A percentile compares a stretch with the other conserved stretches of the same genome.
phyloP scores from a whole-genome alignment of 2,888 invertebrate species.

The Isoperla grammatica region DNA sequence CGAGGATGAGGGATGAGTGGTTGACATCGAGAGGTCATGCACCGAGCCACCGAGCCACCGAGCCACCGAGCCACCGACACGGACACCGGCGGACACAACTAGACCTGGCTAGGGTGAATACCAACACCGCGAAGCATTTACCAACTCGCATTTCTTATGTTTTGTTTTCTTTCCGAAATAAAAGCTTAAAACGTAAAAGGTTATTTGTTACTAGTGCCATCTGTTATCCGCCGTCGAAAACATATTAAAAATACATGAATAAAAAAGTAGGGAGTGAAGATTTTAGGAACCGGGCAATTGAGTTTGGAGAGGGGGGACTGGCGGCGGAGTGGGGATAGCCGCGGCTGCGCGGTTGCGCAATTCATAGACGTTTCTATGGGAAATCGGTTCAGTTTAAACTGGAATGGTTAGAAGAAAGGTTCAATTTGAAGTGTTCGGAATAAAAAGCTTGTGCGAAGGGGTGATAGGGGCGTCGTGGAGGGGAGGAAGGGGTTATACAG shows the following conservation, averaged over 20 bases:
- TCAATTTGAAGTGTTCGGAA: not conserved
- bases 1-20: not conserved
- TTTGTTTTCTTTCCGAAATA: not conserved
- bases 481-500: conserved; percentile 14
- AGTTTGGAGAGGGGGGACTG: not conserved
- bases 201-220: conserved; percentile 13
- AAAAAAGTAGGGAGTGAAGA: conserved; percentile 17
- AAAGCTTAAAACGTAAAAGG: not conserved
- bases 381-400: conserved; percentile 2
- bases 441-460: conserved; percentile 4
- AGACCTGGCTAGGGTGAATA: too few species aligned
- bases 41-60: not conserved
- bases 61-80: not conserved
- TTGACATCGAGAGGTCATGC: not conserved
- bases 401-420: not conserved
- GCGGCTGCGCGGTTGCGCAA: conserved; percentile 5
- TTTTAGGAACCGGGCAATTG: conserved; percentile 7
- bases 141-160: too few species aligned
- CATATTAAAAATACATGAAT: conserved; percentile 14
- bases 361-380: not conserved
- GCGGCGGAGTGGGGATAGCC: not conserved
- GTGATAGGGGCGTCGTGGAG: not conserved
- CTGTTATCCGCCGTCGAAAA: conserved; percentile 13
- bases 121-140: too few species aligned
- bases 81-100: not conserved